These are phyloP conservation scores for Cylas formicarius DNA, from an alignment of 1,140 invertebrate genomes.

Conservation along the genomic window DNA sequence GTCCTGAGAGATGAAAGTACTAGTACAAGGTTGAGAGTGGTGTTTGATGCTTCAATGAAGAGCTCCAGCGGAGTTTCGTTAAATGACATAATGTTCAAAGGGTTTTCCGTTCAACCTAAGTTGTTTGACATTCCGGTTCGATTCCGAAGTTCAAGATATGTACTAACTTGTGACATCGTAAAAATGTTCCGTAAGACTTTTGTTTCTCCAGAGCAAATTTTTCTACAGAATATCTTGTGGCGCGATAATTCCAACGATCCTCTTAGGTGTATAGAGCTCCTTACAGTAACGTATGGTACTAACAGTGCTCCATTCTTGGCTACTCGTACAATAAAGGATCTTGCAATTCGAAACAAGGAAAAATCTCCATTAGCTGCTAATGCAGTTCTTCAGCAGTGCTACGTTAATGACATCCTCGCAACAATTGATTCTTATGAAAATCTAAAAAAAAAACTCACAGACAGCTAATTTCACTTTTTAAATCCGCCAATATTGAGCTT, in stretches of 20 bases:
- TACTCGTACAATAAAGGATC: conserved; percentile 11
- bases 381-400: conserved; percentile 18
- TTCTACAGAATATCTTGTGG: conserved; percentile 9
- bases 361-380: conserved; percentile 22
- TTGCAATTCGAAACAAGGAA: conserved; percentile 11
- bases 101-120: conserved; percentile 18
- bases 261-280: conserved; percentile 10
- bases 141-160: conserved; percentile 7
- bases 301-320: conserved; percentile 13
- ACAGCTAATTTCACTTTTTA: conserved; percentile 8
- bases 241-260: neutral
- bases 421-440: conserved; percentile 3
- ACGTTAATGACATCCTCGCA: conserved; percentile 23
- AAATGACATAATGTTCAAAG: conserved; percentile 28
- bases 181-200: conserved; percentile 10
- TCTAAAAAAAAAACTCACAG: conserved; percentile 4
- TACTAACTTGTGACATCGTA: conserved; percentile 9
- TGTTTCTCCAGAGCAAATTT: conserved; percentile 9
- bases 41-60: conserved; percentile 36
- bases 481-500: conserved; percentile 4
- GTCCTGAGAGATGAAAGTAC: conserved; percentile 26
- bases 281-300: conserved; percentile 14
- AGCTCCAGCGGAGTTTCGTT: conserved; percentile 30
- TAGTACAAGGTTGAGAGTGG: conserved; percentile 36
- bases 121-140: conserved; percentile 13